Base-by-base conservation (phyloP, 2,797 vertebrate species). In the Anguilla pacifica region DNA sequence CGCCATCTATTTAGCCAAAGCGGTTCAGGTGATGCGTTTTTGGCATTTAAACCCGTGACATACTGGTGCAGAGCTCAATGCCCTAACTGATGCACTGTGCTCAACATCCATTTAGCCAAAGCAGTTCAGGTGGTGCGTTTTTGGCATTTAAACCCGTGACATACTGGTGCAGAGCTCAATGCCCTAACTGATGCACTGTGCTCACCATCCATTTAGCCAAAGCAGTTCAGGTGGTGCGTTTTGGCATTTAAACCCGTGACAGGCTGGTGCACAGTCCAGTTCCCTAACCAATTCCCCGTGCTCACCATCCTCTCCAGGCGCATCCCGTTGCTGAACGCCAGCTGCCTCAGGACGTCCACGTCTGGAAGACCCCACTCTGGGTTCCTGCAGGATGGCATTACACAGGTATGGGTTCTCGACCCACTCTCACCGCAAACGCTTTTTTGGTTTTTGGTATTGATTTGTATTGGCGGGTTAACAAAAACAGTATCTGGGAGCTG, bases 311-410 rank as follows among this genome's bases (percentile, higher is more conserved):
- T 93, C 88, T 96, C 94, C 91, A 96, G 86, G 43, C 94, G 93
- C 49, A 96, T 86, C 2, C 93, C 90, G 0, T 94, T 95, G 9
- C 85, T 90, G 77, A 91, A 95, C 28, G 94, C 95, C 86, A 95
- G 70, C 89, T 96, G 95, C 91, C 95, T 94, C 84, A 96, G 93
- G n/a, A 96, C 94, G 2, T 96, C 94, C 0, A 96, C 91, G 77
- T 96, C 96, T 59, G 94, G 93, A 87, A 96, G 96, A 67, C 96
- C 95, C 95, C 95, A 96, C 31, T 96, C 96, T 87, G 94, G 93
- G 90, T 97, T 96, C 87, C 95, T 96, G 89, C 74, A 7, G 86
- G 57, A 19, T 9, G 7, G 15, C 13, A 6, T 72, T 3, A 35
- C 17, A 88, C 55, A 84, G 31, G 39, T 28, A 28, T 15, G 79